phyloP scores from a whole-genome alignment of 2,888 invertebrate genomes.

The Monochamus alternatus region DNA sequence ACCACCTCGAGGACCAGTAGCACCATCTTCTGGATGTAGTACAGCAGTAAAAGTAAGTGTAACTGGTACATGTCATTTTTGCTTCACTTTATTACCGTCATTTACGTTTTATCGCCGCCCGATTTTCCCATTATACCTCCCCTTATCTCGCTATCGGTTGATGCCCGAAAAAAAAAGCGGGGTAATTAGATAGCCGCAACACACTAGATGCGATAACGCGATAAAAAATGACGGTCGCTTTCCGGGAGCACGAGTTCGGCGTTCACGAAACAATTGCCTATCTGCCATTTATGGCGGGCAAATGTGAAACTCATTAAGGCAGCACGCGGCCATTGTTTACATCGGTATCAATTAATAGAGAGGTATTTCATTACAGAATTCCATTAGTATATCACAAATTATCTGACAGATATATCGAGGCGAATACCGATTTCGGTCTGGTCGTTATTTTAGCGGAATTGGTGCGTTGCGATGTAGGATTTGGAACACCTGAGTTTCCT shows the following conservation, averaged over 20 bases:
- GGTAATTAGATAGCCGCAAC: not conserved
- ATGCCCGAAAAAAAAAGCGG: not conserved
- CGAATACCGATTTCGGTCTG: constrained; percentile 18
- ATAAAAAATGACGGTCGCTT: not conserved
- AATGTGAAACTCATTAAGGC: constrained; percentile 14
- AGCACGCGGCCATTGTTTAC: constrained; percentile 32
- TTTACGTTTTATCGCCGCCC: not conserved
- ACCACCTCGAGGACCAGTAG: too few species aligned
- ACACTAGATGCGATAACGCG: constrained; percentile 1
- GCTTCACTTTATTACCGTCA: too few species aligned
- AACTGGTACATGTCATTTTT: too few species aligned
- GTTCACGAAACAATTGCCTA: constrained; percentile 22
- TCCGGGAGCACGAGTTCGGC: constrained; percentile 31
- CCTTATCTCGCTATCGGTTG: not conserved
- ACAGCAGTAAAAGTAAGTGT: too few species aligned
- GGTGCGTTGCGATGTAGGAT: not conserved
- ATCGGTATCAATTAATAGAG: constrained; percentile 32
- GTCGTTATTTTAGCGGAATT: constrained; percentile 22
- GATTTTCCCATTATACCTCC: not conserved
- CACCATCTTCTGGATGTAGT: too few species aligned
- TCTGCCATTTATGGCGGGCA: constrained; percentile 16
- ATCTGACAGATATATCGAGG: constrained; percentile 29
- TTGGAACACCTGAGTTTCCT: too few species aligned
- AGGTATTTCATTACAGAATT: constrained; percentile 29
- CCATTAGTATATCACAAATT: constrained; percentile 17